phyloP scores from a whole-genome alignment of 1,140 invertebrate species.

The Eupristina koningsbergeri region DNA sequence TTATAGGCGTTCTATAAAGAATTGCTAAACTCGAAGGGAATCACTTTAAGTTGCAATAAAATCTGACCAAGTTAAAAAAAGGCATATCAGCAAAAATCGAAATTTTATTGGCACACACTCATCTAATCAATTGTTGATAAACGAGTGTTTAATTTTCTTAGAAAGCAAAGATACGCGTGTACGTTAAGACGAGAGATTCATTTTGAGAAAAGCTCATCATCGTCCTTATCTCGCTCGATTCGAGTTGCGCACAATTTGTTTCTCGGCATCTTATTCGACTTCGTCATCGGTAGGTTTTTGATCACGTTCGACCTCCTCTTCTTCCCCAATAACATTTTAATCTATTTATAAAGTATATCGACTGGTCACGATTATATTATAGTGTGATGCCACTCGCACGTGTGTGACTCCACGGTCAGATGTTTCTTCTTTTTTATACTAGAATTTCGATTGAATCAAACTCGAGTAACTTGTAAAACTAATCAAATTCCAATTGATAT shows the following conservation, averaged over 20 bases:
- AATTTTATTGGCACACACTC: too few relatives aligned
- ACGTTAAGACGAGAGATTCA: not conserved
- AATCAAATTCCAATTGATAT: not conserved
- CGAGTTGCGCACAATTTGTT: not conserved
- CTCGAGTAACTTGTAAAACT: not conserved
- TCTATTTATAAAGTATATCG: constrained; percentile 7
- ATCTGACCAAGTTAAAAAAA: too few relatives aligned
- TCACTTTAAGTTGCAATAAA: too few relatives aligned
- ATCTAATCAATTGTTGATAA: too few relatives aligned
- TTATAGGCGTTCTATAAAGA: too few relatives aligned
- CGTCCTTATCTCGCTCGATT: too few relatives aligned
- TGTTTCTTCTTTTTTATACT: not conserved
- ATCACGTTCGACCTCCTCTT: constrained; percentile 1
- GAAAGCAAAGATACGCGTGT: not conserved
- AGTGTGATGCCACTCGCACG: constrained; percentile 8
- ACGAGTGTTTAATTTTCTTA: too few relatives aligned
- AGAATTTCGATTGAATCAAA: not conserved
- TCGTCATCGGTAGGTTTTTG: not conserved
- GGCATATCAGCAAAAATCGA: too few relatives aligned
- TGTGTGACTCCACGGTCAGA: not conserved
- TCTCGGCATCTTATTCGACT: not conserved
- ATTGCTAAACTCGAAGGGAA: too few relatives aligned
- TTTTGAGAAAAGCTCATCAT: not conserved
- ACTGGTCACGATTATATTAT: not conserved
- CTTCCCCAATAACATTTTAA: not conserved